These are phyloP conservation scores for Labia minor DNA, from an alignment of 2,888 invertebrate genomes.

Conservation along the genomic window DNA sequence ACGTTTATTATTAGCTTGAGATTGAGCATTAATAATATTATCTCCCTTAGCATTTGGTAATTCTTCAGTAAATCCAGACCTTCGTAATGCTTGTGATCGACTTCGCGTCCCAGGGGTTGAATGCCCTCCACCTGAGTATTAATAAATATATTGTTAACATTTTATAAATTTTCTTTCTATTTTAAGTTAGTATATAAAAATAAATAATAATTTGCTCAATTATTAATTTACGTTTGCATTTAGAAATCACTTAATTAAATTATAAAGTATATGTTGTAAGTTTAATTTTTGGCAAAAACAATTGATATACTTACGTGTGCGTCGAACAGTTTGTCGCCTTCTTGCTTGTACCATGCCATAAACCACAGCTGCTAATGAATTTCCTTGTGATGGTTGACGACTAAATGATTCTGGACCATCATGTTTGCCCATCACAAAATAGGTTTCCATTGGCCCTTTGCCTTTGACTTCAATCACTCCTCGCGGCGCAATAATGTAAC, in stretches of 20 bases:
- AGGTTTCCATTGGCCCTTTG: slow-evolving; percentile 93
- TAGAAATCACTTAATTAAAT: no score
- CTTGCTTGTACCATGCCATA: slow-evolving; percentile 79
- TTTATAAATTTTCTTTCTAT: no score
- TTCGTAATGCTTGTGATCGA: neutral
- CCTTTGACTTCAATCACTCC: slow-evolving; percentile 86
- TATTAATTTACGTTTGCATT: no score
- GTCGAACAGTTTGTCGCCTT: slow-evolving; percentile 50
- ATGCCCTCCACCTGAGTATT: neutral
- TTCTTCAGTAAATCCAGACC: neutral
- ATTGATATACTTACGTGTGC: neutral
- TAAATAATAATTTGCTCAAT: no score
- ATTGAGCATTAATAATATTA: neutral
- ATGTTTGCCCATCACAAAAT: slow-evolving; percentile 65
- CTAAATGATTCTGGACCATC: slow-evolving; percentile 46
- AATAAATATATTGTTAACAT: no score
- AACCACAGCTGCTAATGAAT: slow-evolving; percentile 76
- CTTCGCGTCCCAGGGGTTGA: neutral
- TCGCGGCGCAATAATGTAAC: slow-evolving; percentile 64
- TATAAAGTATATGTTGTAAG: no score
- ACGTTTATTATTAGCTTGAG: neutral
- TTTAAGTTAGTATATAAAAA: no score
- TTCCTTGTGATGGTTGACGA: slow-evolving; percentile 58
- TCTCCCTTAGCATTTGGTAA: neutral
- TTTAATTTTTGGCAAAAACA: no score